phyloP scores from a whole-genome alignment of 2,888 invertebrate genomes.

The Metalampra italica region DNA sequence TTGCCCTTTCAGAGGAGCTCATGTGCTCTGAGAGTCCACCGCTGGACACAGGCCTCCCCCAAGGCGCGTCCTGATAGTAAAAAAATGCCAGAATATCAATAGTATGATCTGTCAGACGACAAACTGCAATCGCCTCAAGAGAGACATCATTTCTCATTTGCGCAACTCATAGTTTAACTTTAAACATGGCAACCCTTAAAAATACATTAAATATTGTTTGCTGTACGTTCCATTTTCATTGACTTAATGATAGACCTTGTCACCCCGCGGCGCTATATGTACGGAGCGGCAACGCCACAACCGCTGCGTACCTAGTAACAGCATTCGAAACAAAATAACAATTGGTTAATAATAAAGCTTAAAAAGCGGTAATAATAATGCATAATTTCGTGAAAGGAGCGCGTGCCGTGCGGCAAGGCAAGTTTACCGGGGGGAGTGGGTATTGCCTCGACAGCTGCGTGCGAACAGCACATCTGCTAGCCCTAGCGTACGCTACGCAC shows the following conservation, averaged over 20 bases:
- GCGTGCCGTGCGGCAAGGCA: constrained; percentile 63
- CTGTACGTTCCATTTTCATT: too few species aligned
- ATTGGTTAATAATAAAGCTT: constrained; percentile 51
- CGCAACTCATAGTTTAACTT: too few species aligned
- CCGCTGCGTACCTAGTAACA: constrained; percentile 47
- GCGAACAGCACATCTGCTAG: constrained; percentile 61
- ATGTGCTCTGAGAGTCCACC: too few species aligned
- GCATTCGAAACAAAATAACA: constrained; percentile 55
- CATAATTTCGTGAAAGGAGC: constrained; percentile 71
- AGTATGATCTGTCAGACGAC: too few species aligned
- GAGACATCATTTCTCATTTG: too few species aligned
- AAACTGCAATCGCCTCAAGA: too few species aligned
- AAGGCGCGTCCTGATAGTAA: too few species aligned
- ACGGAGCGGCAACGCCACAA: not conserved
- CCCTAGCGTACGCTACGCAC: constrained; percentile 40
- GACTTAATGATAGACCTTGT: not conserved
- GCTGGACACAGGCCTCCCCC: too few species aligned
- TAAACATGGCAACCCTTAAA: too few species aligned
- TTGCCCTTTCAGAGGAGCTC: too few species aligned
- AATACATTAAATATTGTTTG: too few species aligned
- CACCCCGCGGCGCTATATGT: not conserved
- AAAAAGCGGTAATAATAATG: constrained; percentile 66
- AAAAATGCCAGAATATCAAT: too few species aligned
- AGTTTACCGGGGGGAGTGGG: constrained; percentile 48
- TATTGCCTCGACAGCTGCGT: constrained; percentile 59